Conservation (phyloP, 2,113 vertebrate species). For the Cheilinus undulatus region DNA sequence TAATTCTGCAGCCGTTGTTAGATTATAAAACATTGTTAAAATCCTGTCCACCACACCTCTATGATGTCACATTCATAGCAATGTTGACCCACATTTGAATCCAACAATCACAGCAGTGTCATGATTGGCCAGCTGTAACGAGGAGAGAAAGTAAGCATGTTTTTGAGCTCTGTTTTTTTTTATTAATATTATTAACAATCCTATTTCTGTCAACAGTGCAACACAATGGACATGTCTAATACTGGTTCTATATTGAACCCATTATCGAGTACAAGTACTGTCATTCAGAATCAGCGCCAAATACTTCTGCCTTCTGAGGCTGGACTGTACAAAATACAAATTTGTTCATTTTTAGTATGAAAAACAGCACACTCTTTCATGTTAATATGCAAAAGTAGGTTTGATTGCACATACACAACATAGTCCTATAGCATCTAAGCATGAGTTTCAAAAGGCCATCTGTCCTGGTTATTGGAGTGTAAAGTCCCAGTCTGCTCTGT, state of each 20-base stretch:
- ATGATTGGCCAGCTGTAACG: not conserved
- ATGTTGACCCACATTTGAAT: not conserved
- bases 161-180: not conserved
- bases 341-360: not conserved
- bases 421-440: slow-evolving; percentile 23
- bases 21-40: not conserved
- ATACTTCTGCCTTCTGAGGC: too few species aligned
- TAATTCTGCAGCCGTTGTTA: not conserved
- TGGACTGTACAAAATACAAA: too few species aligned
- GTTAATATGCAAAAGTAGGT: not conserved
- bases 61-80: not conserved
- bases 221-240: not conserved
- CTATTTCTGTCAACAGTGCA: not conserved
- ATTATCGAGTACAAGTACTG: not conserved
- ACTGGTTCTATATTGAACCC: not conserved
- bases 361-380: not conserved
- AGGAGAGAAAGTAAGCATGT: not conserved
- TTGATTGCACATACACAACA: too few species aligned
- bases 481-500: slow-evolving; percentile 64
- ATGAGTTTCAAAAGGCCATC: slow-evolving; percentile 55
- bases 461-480: slow-evolving; percentile 67
- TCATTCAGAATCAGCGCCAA: too few species aligned
- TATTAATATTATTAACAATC: not conserved
- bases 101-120: not conserved
- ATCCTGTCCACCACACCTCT: not conserved